phyloP scores from a whole-genome alignment of 2,797 vertebrate species.

The Hoplostethus atlanticus region DNA sequence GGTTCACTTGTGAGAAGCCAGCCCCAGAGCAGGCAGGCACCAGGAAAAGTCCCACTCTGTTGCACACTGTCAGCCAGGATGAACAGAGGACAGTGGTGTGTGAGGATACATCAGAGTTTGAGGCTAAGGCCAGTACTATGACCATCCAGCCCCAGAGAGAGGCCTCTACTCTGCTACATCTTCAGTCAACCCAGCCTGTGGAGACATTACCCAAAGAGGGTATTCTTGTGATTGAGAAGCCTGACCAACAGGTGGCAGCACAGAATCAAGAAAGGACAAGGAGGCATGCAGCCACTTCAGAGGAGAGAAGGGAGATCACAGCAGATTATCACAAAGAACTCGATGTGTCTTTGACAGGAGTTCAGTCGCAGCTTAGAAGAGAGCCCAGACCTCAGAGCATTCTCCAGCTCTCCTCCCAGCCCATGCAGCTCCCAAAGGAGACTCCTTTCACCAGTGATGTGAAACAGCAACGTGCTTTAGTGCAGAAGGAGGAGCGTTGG shows the following conservation, averaged over 20 bases:
- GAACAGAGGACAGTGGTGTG: constrained; percentile 78
- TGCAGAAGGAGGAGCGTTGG: constrained; percentile 88
- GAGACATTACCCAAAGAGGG: constrained; percentile 85
- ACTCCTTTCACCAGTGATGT: constrained; percentile 66
- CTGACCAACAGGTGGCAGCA: constrained; percentile 76
- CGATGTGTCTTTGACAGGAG: constrained; percentile 73
- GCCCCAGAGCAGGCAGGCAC: constrained; percentile 67
- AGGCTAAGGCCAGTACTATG: constrained; percentile 61
- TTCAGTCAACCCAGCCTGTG: constrained; percentile 79
- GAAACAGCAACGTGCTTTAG: constrained; percentile 83
- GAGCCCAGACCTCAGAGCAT: constrained; percentile 80
- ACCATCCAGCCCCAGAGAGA: constrained; percentile 75
- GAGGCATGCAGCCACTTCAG: constrained; percentile 72
- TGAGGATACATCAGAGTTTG: constrained; percentile 79
- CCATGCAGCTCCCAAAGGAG: constrained; percentile 87
- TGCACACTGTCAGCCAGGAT: constrained; percentile 81
- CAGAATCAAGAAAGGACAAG: constrained; percentile 84
- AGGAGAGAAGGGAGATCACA: constrained; percentile 81
- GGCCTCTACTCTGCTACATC: constrained; percentile 73
- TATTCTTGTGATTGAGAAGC: constrained; percentile 72
- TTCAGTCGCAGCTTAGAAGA: constrained; percentile 69
- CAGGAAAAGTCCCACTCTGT: constrained; percentile 81
- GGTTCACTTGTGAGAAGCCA: constrained; percentile 82
- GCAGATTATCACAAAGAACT: constrained; percentile 82
- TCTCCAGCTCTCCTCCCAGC: constrained; percentile 81